A percentile compares a stretch with the other conserved stretches of the same genome.
phyloP scores from a whole-genome alignment of 2,113 vertebrate species.

The Vicugna pacos region DNA sequence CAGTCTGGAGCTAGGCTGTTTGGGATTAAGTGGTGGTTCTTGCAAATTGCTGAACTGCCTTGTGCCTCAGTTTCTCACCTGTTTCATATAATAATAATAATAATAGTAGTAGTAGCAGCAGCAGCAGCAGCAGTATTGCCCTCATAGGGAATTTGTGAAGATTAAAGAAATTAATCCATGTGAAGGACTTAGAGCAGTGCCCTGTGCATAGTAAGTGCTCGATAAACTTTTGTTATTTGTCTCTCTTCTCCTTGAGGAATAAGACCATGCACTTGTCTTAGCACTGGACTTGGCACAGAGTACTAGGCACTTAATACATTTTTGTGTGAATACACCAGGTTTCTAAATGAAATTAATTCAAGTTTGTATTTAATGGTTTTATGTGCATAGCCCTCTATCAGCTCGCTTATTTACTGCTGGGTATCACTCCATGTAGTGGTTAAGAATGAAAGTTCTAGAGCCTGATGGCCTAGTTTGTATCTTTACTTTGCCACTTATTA shows the following conservation, averaged over 20 bases:
- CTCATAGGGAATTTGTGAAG: neutral
- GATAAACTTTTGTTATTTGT: neutral
- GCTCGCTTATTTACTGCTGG: slow-evolving; percentile 2
- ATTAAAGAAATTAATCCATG: neutral
- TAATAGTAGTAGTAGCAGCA: neutral
- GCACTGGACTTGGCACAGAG: neutral
- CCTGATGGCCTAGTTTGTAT: neutral
- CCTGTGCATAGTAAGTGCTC: neutral
- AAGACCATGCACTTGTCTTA: neutral
- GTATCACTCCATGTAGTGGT: neutral
- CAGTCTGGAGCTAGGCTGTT: neutral
- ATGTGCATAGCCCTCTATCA: neutral
- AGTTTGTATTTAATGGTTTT: neutral
- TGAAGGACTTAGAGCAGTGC: neutral
- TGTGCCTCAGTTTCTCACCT: neutral
- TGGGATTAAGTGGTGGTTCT: neutral
- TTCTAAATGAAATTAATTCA: neutral
- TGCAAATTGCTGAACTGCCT: neutral
- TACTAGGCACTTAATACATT: neutral
- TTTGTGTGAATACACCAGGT: neutral
- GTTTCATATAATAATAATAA: slow-evolving; percentile 7
- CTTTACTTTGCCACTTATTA: neutral
- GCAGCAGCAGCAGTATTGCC: neutral
- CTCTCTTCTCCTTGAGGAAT: slow-evolving; percentile 14
- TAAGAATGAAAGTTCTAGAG: slow-evolving; percentile 31